phyloP scores from a whole-genome alignment of 2,888 invertebrate species.

The Brachylomia viminalis region DNA sequence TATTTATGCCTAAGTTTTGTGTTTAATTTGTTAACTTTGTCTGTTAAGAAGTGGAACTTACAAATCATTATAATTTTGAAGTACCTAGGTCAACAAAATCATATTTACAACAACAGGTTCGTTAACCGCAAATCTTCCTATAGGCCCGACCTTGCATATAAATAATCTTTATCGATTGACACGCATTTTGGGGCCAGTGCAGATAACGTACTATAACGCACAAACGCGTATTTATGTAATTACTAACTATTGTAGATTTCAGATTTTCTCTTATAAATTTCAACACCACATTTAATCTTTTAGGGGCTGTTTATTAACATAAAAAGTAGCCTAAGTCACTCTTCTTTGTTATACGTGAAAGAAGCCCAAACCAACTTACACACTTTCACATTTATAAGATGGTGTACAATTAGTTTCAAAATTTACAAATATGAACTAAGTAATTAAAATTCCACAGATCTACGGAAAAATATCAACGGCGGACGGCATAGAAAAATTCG shows the following conservation, averaged over 20 bases:
- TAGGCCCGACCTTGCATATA: conserved; percentile 21
- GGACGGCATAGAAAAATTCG: conserved; percentile 95
- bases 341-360: neutral
- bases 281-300: neutral
- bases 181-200: conserved; percentile 18
- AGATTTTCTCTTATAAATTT: neutral
- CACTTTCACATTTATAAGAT: neutral
- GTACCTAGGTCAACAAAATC: conserved; percentile 74
- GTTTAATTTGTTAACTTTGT: too few relatives aligned
- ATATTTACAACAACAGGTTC: conserved; percentile 24
- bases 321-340: neutral
- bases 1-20: too few relatives aligned
- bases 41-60: neutral
- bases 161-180: conserved; percentile 26
- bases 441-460: conserved; percentile 86
- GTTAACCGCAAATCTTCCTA: conserved; percentile 12
- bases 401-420: neutral
- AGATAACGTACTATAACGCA: conserved; percentile 11
- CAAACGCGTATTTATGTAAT: neutral
- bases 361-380: neutral
- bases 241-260: too few relatives aligned
- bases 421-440: neutral
- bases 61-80: neutral
- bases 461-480: conserved; percentile 95
- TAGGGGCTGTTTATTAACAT: neutral